Conservation (phyloP, 2,888 invertebrate genomes). For the Sminthurides aquaticus region DNA sequence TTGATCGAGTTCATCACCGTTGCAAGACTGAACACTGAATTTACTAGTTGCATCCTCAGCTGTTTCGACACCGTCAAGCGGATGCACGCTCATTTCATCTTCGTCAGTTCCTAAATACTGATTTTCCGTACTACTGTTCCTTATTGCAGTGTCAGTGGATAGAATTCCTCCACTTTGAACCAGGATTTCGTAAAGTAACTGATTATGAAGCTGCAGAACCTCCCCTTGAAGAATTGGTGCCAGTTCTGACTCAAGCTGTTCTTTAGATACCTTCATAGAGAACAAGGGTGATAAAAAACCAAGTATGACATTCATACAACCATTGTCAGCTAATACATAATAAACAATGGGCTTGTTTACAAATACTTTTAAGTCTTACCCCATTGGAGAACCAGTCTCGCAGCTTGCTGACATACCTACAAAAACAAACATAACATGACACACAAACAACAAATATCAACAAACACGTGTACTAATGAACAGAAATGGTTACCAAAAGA, state of each 20-base stretch:
- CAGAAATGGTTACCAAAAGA: too few species aligned
- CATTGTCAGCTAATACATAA: not conserved
- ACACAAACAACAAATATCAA: not conserved
- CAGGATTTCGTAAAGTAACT: slow-evolving; percentile 15
- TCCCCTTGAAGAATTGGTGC: slow-evolving; percentile 9
- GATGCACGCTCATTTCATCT: too few species aligned
- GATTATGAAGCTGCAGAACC: slow-evolving; percentile 13
- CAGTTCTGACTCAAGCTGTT: slow-evolving; percentile 15
- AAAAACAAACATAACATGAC: not conserved
- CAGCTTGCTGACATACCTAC: slow-evolving; percentile 14
- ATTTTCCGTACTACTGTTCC: too few species aligned
- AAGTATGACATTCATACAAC: not conserved
- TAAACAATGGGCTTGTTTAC: too few species aligned
- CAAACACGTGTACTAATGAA: too few species aligned
- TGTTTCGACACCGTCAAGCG: too few species aligned
- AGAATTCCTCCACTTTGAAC: slow-evolving; percentile 1
- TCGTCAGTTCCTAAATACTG: too few species aligned
- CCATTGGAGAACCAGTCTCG: slow-evolving; percentile 14
- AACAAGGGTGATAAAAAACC: not conserved
- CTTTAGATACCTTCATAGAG: slow-evolving; percentile 8
- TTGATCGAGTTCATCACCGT: too few species aligned
- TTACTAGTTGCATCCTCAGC: too few species aligned
- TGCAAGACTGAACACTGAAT: too few species aligned
- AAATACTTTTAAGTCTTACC: too few species aligned
- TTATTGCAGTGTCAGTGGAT: not conserved